A percentile compares a stretch with the other conserved stretches of the same genome.
Conservation (phyloP, 2,797 vertebrate species). For the Rhinogobio ventralis region DNA sequence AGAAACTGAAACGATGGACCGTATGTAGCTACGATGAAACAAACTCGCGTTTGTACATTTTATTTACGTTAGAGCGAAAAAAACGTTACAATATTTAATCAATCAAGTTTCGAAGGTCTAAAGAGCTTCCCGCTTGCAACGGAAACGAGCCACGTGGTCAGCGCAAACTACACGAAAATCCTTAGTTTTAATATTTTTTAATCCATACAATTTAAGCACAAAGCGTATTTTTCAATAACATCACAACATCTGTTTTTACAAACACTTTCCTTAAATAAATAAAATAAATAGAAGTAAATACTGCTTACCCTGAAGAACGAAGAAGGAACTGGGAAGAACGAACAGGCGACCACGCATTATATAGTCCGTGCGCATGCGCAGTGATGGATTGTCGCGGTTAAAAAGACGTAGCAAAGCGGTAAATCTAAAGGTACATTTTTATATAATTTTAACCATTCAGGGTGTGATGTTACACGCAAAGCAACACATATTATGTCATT, state of each 20-base stretch:
- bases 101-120: neutral
- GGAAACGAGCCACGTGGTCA: neutral
- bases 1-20: neutral
- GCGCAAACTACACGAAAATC: neutral
- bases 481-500: neutral
- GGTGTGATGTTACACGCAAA: neutral
- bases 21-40: neutral
- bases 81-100: neutral
- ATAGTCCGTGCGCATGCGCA: neutral
- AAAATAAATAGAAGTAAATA: accelerated
- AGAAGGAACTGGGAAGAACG: neutral
- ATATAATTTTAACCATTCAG: neutral
- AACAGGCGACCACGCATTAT: accelerated
- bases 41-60: no score
- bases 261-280: accelerated
- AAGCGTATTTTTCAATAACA: no score
- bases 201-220: neutral
- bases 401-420: neutral
- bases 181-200: neutral
- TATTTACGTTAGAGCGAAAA: no score
- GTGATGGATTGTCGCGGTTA: no score
- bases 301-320: neutral
- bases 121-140: neutral
- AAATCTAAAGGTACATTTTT: neutral
- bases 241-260: neutral